These are phyloP conservation scores for Clivina fossor DNA, from an alignment of 2,888 invertebrate genomes.

Conservation along the genomic window DNA sequence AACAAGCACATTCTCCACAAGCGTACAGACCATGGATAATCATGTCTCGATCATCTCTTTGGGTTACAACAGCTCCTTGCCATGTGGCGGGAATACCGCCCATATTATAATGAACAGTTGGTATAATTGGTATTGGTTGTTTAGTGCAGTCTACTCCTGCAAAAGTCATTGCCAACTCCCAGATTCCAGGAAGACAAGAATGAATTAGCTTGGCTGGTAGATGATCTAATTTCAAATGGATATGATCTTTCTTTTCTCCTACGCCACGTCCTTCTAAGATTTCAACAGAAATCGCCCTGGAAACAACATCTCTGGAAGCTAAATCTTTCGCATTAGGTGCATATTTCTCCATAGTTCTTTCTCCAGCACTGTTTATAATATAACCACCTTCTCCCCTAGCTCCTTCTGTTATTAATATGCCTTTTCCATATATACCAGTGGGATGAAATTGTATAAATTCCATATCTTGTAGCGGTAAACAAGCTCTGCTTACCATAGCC, in stretches of 20 bases:
- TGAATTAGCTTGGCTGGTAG: slow-evolving; percentile 60
- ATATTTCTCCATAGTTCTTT: slow-evolving; percentile 96
- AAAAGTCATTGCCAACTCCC: too few relatives aligned
- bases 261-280: slow-evolving; percentile 79
- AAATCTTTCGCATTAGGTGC: slow-evolving; percentile 96
- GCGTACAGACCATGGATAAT: too few relatives aligned
- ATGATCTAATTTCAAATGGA: slow-evolving; percentile 63
- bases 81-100: too few relatives aligned
- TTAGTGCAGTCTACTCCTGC: too few relatives aligned
- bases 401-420: slow-evolving; percentile 95
- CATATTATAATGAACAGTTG: too few relatives aligned
- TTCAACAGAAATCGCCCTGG: slow-evolving; percentile 92
- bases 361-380: slow-evolving; percentile 90
- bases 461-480: slow-evolving; percentile 89
- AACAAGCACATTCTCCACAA: too few relatives aligned
- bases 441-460: slow-evolving; percentile 99
- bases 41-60: too few relatives aligned
- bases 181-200: slow-evolving; percentile 57
- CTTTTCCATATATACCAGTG: slow-evolving; percentile 92
- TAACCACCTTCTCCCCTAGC: slow-evolving; percentile 95
- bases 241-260: slow-evolving; percentile 65
- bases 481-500: slow-evolving; percentile 90
- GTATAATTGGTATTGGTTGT: too few relatives aligned
- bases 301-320: slow-evolving; percentile 95
- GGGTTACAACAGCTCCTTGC: too few relatives aligned